phyloP scores from a whole-genome alignment of 2,113 vertebrate species.

The Platysteira castanea region DNA sequence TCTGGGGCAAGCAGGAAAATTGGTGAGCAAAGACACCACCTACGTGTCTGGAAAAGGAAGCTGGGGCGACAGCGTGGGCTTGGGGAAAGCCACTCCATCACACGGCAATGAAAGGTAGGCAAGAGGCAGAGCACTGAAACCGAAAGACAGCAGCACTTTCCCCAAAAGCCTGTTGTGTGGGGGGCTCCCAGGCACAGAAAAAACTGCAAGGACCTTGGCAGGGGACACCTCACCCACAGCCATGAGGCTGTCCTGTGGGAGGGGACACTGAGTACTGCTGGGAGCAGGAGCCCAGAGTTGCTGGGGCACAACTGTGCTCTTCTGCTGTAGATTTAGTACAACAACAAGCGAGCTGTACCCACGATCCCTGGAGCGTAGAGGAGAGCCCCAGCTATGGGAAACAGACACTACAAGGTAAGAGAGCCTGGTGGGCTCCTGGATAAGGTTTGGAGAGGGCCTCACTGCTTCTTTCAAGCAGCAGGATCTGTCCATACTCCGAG shows the following conservation, averaged over 20 bases:
- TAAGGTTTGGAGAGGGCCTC: not conserved
- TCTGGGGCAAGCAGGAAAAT: not conserved
- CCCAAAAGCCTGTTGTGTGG: not conserved
- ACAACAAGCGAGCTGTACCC: not conserved
- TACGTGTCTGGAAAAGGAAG: not conserved
- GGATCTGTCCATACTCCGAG: not conserved
- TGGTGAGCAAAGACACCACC: not conserved
- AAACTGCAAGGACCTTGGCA: fast-evolving
- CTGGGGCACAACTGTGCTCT: not conserved
- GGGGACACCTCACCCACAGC: fast-evolving
- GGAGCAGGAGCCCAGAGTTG: not conserved
- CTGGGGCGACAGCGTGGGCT: not conserved
- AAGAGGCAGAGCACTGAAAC: not conserved
- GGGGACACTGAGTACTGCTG: not conserved
- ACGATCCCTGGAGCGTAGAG: not conserved
- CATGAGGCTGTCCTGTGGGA: not conserved
- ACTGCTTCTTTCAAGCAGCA: not conserved
- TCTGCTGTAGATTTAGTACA: not conserved
- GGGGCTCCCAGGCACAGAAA: not conserved
- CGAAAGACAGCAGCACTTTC: not conserved
- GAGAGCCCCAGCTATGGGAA: not conserved
- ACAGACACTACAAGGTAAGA: not conserved
- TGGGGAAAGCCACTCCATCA: not conserved
- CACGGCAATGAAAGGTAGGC: not conserved
- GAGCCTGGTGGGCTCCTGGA: not conserved